Evolutionary conservation across 2,888 invertebrate species (phyloP), one percentile per base, ranked within the genome.

Genomic region (Eristalis arbustorum): DNA sequence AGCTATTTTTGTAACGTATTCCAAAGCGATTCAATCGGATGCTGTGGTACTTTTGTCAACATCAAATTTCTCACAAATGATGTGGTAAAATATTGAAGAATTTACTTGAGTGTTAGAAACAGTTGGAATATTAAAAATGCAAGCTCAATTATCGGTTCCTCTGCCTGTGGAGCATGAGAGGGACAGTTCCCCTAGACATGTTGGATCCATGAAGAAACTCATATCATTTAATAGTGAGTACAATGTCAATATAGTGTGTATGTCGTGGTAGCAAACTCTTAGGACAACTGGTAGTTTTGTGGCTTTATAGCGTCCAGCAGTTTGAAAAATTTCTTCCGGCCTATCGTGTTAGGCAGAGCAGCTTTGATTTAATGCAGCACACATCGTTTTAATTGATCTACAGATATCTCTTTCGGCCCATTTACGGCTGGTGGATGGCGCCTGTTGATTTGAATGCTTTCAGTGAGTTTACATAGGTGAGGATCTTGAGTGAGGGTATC

Each of bases 161-260:
- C 42, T 18, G 49, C n/a, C 18, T 28, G 31, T 31, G 31, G 75
- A 80, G 0, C 69, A 22, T 23, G 79, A 57, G 0, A 18, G 1
- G 0, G 56, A 34, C 2, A 66, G 11, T 23, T 11, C 62, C 2
- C 31, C 62, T 13, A 56, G 62, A 49, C 71, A 56, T 67, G 59
- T 66, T 56, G 80, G 75, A 57, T 84, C 84, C 2, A 80, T 84
- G 66, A 74, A 75, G 28, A 84, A 80, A 37, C 49, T 84, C 22
- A 80, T 84, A 59, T 75, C 80, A 25, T 75, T 80, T 18, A 84
- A 84, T 25, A 84, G 84, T 84, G 18, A 84, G 84, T 75, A 67
- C 1, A 18, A 18, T 49, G 1, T 49, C 8, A 49, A 49, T 8
- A 18, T 4, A 49, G 31, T 31, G 6, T 31, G 31, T 31, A 5